These are phyloP conservation scores for Drusus annulatus DNA, from an alignment of 1,140 invertebrate species.

Conservation along the genomic window DNA sequence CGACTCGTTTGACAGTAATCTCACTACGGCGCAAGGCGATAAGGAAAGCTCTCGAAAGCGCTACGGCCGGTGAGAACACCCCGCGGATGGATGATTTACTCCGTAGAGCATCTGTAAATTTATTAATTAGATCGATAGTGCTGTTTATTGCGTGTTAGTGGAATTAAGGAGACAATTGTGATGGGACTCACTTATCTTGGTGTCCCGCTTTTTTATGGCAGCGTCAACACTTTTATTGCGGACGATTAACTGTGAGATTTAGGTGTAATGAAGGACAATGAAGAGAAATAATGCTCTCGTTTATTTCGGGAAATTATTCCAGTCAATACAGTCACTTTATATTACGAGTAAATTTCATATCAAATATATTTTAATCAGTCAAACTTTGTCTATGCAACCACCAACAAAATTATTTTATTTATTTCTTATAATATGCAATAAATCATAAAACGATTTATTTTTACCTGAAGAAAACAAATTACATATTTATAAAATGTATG, in stretches of 20 bases:
- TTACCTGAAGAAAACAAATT: too few relatives aligned
- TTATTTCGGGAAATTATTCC: too few relatives aligned
- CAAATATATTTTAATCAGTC: too few relatives aligned
- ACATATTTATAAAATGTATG: too few relatives aligned
- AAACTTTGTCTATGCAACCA: too few relatives aligned
- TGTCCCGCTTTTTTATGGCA: not conserved
- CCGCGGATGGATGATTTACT: constrained; percentile 43
- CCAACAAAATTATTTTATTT: too few relatives aligned
- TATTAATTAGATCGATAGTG: constrained; percentile 51
- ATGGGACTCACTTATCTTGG: constrained; percentile 6
- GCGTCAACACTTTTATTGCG: not conserved
- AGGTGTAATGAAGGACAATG: not conserved
- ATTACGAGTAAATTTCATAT: too few relatives aligned
- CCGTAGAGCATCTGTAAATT: constrained; percentile 42
- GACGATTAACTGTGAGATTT: not conserved
- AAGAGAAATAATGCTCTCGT: too few relatives aligned
- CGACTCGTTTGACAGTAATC: constrained; percentile 53
- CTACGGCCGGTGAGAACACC: not conserved
- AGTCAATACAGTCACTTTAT: too few relatives aligned
- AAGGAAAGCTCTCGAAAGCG: constrained; percentile 41
- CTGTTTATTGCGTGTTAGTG: constrained; percentile 19
- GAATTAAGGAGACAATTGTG: constrained; percentile 22
- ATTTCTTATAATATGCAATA: too few relatives aligned
- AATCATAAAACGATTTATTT: too few relatives aligned
- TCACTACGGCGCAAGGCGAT: constrained; percentile 48